Evolutionary conservation across 2,113 vertebrate species (phyloP), one percentile per base, ranked within the genome.

Genomic region (Seriola dumerili): DNA sequence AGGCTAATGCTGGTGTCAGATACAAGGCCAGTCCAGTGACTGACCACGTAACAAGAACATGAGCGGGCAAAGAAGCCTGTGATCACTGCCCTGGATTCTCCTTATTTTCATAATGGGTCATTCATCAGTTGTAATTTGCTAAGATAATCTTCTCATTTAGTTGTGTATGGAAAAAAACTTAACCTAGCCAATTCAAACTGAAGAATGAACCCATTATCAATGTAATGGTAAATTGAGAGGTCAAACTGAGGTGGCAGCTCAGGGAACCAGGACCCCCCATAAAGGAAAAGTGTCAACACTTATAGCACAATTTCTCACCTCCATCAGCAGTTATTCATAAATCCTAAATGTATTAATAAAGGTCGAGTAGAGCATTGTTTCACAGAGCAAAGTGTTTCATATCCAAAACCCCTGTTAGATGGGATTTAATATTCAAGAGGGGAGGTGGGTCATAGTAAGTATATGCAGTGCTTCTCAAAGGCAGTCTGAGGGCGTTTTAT

Each of bases 101-200:
- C 72, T 89, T 67, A 85, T 90, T 86, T 85, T 88, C 68, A 76
- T 87, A 88, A 92, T 90, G 74, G 68, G 61, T 74, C 88, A 80
- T 91, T 92, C 73, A 89, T 91, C 87, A 88, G 76, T 54, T 62
- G 62, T 86, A 89, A 92, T 89, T 91, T 91, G 72, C 81, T 50
- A 76, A 85, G 50, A 74, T 87, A 88, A 92, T 89, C 84, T 89
- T 76, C 63, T 80, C 84, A 90, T 93, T 92, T 88, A 90, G 78
- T 82, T 65, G 46, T 78, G 76, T 62, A 17, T 79, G 78, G 77
- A 34, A 21, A 69, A 81, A 81, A 80, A 81, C 87, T 86, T 59
- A 78, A 85, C 80, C 73, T 52, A 44, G 66, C 68, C 80, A 82
- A 81, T 90, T 91, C 79, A 68, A 55, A 76, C 67, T 89, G 80